Evolutionary conservation across 2,113 vertebrate species (phyloP).

Genomic region (Cranoglanis bouderius): DNA sequence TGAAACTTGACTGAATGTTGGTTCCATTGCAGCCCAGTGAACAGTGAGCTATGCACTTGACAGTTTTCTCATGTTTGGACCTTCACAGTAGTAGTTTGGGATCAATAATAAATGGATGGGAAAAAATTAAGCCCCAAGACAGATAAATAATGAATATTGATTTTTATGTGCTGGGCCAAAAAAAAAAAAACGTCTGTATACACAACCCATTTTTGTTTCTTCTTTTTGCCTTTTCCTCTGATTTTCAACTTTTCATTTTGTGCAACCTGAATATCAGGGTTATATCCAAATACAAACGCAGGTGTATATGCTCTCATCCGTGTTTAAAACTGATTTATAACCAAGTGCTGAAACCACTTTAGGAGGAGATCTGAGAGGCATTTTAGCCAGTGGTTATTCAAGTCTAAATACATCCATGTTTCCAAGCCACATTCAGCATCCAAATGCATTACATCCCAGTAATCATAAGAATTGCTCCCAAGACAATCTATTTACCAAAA

Average conservation of each 20-base stretch:
- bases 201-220: background rate
- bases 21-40: conserved; percentile 1
- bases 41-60: background rate
- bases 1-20: conserved; percentile 24
- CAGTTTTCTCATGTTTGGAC: conserved; percentile 5
- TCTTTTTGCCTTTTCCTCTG: background rate
- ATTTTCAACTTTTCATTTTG: background rate
- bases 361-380: background rate
- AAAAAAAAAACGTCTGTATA: background rate
- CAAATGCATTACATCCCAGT: background rate
- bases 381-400: background rate
- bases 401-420: background rate
- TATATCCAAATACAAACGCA: background rate
- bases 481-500: background rate
- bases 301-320: background rate
- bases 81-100: background rate
- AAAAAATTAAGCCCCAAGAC: background rate
- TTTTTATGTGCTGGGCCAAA: background rate
- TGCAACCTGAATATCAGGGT: background rate
- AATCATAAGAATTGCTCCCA: background rate
- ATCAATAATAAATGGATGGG: background rate
- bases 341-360: background rate
- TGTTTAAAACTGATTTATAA: background rate
- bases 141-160: conserved; percentile 22
- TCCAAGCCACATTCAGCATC: background rate